Conservation (phyloP, 53 echinoderm and acorn worm genomes). For the Mesocentrotus franciscanus region DNA sequence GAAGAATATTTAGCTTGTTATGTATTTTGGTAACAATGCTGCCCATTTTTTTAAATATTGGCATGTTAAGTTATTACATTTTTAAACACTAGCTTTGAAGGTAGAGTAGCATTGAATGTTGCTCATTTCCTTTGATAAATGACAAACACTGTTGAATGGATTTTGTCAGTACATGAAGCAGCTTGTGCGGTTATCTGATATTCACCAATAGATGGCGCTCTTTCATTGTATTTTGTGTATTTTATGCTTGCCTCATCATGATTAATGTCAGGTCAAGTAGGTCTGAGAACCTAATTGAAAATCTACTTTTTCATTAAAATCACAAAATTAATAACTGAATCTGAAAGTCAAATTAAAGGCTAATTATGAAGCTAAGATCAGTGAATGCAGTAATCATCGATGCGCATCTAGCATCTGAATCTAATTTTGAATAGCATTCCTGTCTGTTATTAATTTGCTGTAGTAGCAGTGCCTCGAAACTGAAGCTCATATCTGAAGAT, state of each 20-base stretch:
- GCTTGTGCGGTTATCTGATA: background rate
- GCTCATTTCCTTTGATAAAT: no score
- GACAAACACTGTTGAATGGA: no score
- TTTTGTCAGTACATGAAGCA: background rate
- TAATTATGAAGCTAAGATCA: background rate
- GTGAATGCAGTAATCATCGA: background rate
- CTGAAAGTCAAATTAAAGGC: constrained; percentile 14
- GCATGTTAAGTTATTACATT: no score
- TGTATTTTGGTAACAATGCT: no score
- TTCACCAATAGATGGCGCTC: constrained; percentile 21
- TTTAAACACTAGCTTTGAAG: no score
- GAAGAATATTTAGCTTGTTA: no score
- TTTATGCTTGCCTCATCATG: background rate
- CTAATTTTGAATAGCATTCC: background rate
- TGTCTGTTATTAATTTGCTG: background rate
- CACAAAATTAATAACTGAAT: background rate
- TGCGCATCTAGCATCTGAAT: background rate
- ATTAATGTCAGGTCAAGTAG: background rate
- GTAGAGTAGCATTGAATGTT: no score
- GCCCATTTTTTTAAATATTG: no score
- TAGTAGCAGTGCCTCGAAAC: background rate
- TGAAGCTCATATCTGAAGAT: background rate
- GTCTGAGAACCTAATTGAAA: background rate
- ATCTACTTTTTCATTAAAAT: background rate
- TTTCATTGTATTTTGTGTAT: background rate